Percentiles rank a stretch among this genome's conserved stretches.
These are phyloP conservation scores for Oreochromis spilurus DNA, from an alignment of 2,113 vertebrate genomes.

Conservation along the genomic window DNA sequence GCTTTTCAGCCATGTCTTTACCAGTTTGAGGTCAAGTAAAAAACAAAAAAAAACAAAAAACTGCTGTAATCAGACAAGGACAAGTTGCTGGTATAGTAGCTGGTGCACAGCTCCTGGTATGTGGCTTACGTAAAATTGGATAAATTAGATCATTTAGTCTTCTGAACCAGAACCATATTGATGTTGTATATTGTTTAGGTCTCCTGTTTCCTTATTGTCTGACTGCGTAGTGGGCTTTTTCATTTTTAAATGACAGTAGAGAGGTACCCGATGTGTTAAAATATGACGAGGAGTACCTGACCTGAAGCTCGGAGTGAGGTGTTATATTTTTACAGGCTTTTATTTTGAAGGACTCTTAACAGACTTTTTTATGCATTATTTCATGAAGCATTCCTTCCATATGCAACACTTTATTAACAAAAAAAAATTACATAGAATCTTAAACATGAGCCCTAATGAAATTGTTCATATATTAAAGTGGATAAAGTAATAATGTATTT, in stretches of 20 bases:
- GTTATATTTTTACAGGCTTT: neutral
- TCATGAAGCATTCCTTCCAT: neutral
- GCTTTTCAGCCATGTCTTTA: neutral
- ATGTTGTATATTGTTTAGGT: neutral
- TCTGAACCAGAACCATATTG: neutral
- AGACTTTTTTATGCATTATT: neutral
- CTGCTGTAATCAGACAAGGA: neutral
- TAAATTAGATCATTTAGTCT: neutral
- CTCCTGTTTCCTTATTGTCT: neutral
- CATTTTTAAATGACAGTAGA: neutral
- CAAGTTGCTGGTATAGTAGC: neutral
- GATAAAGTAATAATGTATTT: neutral
- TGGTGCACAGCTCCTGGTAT: neutral
- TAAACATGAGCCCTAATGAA: neutral
- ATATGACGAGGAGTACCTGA: neutral
- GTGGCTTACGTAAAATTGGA: accelerated
- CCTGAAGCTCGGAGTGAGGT: neutral
- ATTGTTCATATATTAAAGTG: neutral
- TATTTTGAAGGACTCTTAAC: neutral
- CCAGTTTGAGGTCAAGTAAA: neutral
- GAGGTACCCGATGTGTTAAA: neutral
- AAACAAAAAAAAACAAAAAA: accelerated
- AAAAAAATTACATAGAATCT: neutral
- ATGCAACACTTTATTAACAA: neutral
- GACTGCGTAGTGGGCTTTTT: neutral